Conservation (phyloP, 2,113 vertebrate genomes). For the Ceyx melanurus region DNA sequence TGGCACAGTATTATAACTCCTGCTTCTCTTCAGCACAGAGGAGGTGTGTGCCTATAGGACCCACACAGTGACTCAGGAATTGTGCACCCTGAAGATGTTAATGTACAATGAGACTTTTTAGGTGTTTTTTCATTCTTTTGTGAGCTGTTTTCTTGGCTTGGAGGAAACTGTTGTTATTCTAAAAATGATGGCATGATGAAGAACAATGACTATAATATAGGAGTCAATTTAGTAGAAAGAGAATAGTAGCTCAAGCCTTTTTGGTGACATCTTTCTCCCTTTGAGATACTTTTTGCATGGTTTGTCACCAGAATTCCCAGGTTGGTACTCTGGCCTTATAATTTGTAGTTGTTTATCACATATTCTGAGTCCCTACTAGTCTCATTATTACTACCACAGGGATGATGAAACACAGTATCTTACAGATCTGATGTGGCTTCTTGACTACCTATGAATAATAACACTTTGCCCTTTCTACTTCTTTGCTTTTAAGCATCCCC, state of each 20-base stretch:
- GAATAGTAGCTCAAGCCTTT: conserved; percentile 15
- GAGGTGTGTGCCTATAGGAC: not conserved
- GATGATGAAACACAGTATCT: conserved; percentile 50
- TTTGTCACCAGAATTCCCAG: conserved; percentile 50
- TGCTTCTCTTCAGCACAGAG: not conserved
- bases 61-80: not conserved
- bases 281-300: conserved; percentile 9
- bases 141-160: not conserved
- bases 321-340: conserved; percentile 7
- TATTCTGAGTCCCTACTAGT: conserved; percentile 26
- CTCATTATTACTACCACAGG: conserved; percentile 62
- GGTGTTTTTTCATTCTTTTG: not conserved
- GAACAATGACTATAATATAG: not conserved
- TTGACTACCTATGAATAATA: conserved; percentile 58
- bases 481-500: conserved; percentile 34
- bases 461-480: conserved; percentile 49
- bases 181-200: conserved; percentile 5
- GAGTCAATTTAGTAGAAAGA: conserved; percentile 24
- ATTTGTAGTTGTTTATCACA: conserved; percentile 58
- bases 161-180: not conserved
- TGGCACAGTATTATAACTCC: not conserved
- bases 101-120: not conserved
- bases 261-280: conserved; percentile 48
- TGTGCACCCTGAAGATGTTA: not conserved
- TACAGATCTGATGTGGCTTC: conserved; percentile 48